Conservation (phyloP, 1,140 invertebrate genomes). For the Phortica variegata region DNA sequence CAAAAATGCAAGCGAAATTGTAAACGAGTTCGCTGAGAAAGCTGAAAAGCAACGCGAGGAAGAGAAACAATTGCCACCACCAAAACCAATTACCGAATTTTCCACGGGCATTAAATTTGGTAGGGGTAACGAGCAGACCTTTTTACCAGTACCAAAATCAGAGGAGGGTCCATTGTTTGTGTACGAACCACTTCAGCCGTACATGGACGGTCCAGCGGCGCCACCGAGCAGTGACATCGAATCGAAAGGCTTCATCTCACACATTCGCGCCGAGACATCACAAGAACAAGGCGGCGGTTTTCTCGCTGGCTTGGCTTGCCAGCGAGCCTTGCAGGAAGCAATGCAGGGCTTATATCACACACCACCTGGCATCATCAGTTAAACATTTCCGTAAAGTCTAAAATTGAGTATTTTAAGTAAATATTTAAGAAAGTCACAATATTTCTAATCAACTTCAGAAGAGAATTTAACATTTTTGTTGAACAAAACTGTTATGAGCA, state of each 20-base stretch:
- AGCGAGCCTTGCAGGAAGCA: conserved; percentile 87
- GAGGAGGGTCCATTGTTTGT: conserved; percentile 75
- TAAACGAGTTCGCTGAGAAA: conserved; percentile 77
- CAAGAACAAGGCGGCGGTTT: conserved; percentile 88
- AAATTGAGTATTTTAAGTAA: too few relatives aligned
- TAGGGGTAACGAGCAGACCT: conserved; percentile 59
- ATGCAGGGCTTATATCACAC: conserved; percentile 78
- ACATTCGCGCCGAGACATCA: conserved; percentile 72
- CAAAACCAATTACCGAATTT: conserved; percentile 66
- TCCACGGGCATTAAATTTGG: conserved; percentile 80
- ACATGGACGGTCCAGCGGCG: conserved; percentile 72
- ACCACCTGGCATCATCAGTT: too few relatives aligned
- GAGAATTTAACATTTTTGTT: too few relatives aligned
- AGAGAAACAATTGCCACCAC: conserved; percentile 62
- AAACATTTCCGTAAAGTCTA: too few relatives aligned
- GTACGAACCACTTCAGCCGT: conserved; percentile 65
- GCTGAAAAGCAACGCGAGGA: conserved; percentile 69
- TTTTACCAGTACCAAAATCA: conserved; percentile 68
- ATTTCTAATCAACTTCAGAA: too few relatives aligned
- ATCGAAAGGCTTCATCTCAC: conserved; percentile 70
- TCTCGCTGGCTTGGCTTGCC: conserved; percentile 76
- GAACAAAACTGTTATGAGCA: too few relatives aligned
- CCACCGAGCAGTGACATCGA: conserved; percentile 69
- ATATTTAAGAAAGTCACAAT: too few relatives aligned
- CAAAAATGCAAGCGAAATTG: conserved; percentile 81